phyloP scores from a whole-genome alignment of 2,113 vertebrate genomes.

The Piprites chloris region DNA sequence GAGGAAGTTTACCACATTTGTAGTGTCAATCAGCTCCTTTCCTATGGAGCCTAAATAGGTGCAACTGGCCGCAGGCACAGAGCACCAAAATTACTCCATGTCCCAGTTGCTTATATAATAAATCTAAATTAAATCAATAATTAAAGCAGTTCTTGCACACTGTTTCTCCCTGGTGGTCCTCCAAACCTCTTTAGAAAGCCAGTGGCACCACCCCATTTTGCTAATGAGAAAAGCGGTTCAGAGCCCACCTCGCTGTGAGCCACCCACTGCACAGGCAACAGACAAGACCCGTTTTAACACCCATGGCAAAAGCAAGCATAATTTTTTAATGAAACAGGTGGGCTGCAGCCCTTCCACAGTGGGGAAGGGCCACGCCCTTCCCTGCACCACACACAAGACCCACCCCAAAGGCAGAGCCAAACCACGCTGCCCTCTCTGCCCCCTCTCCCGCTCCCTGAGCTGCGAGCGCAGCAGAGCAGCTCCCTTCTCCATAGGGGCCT shows the following conservation, averaged over 20 bases:
- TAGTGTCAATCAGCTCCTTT: neutral
- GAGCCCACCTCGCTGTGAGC: neutral
- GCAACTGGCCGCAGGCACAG: neutral
- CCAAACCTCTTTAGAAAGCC: neutral
- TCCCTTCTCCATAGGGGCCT: too few relatives aligned
- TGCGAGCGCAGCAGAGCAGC: neutral
- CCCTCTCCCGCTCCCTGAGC: neutral
- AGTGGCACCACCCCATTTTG: neutral
- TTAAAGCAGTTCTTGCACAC: neutral
- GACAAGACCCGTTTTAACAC: neutral
- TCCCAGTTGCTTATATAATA: neutral
- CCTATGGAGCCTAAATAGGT: neutral
- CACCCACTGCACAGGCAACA: neutral
- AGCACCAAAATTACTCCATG: neutral
- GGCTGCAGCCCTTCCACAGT: neutral
- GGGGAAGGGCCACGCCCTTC: neutral
- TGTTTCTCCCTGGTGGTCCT: neutral
- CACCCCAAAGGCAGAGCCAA: neutral
- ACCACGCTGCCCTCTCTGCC: fast-evolving
- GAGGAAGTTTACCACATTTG: neutral
- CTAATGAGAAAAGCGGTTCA: neutral
- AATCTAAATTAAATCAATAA: neutral
- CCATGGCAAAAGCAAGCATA: fast-evolving
- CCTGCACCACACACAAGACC: neutral
- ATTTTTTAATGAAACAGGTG: neutral